Evolutionary conservation across 2,888 invertebrate genomes (phyloP).

Genomic region (Perizoma affinitatum): DNA sequence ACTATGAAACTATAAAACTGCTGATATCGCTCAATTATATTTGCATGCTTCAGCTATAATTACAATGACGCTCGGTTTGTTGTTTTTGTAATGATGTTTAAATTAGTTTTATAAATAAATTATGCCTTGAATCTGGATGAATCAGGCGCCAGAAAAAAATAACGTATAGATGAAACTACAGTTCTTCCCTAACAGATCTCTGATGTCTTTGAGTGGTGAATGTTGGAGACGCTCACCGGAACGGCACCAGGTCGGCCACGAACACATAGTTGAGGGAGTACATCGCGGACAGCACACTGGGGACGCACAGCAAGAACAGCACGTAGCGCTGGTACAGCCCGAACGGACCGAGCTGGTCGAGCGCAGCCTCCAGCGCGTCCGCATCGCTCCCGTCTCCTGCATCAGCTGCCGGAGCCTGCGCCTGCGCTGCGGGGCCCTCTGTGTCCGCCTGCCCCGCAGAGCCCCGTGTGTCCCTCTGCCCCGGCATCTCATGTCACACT

Average conservation of each 20-base stretch:
- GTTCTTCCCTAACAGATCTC: too few species aligned
- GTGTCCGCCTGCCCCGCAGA: conserved; percentile 1
- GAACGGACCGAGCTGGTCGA: conserved; percentile 71
- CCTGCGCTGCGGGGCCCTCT: conserved; percentile 4
- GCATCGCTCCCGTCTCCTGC: conserved; percentile 10
- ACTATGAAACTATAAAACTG: too few species aligned
- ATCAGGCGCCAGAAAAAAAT: too few species aligned
- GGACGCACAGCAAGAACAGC: conserved; percentile 68
- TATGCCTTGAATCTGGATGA: too few species aligned
- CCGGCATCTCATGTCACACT: conserved; percentile 27
- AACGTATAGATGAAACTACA: too few species aligned
- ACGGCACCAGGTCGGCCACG: conserved; percentile 81
- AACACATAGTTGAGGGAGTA: conserved; percentile 83
- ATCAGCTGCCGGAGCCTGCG: too few species aligned
- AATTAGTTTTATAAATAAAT: too few species aligned
- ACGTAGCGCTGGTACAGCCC: conserved; percentile 71
- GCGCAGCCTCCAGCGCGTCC: conserved; percentile 61
- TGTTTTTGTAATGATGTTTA: too few species aligned
- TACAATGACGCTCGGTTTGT: too few species aligned
- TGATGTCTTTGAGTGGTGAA: neutral
- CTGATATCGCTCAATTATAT: too few species aligned
- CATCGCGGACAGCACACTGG: conserved; percentile 80
- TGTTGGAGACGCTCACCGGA: conserved; percentile 73
- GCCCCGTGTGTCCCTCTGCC: conserved; percentile 7
- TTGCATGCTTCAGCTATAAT: too few species aligned